Conservation (phyloP, 2,113 vertebrate species). For the Plestiodon gilberti region DNA sequence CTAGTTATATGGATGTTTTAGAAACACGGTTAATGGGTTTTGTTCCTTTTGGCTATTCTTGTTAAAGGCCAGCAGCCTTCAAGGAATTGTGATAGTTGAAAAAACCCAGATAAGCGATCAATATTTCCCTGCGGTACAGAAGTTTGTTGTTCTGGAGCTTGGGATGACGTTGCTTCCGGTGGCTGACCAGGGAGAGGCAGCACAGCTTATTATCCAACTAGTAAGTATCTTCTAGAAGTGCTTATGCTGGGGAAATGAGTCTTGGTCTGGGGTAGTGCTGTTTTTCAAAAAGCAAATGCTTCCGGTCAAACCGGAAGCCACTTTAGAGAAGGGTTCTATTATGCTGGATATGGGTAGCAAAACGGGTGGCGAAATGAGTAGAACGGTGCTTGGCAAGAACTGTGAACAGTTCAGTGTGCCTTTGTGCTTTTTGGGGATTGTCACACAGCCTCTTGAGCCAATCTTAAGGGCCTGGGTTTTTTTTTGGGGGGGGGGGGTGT, state of each 20-base stretch:
- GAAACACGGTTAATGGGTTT: not conserved
- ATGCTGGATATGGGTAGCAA: not conserved
- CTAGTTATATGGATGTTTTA: not conserved
- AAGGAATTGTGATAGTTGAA: slow-evolving; percentile 86
- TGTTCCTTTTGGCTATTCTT: not conserved
- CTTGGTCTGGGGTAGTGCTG: not conserved
- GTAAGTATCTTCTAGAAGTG: slow-evolving; percentile 72
- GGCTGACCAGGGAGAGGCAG: slow-evolving; percentile 82
- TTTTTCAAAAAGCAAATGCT: not conserved
- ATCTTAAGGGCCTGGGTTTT: not conserved
- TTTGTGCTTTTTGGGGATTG: not conserved
- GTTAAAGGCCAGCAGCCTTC: slow-evolving; percentile 77
- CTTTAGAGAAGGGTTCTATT: not conserved
- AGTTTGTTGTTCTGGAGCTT: slow-evolving; percentile 88
- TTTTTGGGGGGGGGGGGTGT: not conserved
- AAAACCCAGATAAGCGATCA: slow-evolving; percentile 86
- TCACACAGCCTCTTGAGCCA: rapidly evolving
- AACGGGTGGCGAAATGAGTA: not conserved
- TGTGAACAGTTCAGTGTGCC: not conserved
- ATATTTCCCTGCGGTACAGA: slow-evolving; percentile 87
- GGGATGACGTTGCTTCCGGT: slow-evolving; percentile 90
- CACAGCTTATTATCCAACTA: slow-evolving; percentile 86
- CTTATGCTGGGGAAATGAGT: not conserved
- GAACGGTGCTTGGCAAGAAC: not conserved
- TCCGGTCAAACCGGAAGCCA: no score